phyloP scores from a whole-genome alignment of 1,140 invertebrate genomes.

The Drosophila bocqueti region DNA sequence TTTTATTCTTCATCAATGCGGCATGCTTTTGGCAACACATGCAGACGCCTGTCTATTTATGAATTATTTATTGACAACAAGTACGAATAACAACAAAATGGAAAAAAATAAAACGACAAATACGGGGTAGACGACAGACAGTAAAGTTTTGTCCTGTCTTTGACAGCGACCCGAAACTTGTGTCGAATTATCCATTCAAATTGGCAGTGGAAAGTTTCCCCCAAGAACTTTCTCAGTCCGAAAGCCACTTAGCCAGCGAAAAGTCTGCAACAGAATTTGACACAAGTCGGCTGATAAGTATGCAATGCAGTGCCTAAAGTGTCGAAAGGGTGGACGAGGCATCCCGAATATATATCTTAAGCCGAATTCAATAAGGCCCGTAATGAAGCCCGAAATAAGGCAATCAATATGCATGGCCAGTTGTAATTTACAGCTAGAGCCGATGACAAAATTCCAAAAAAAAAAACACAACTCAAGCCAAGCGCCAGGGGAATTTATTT shows the following conservation, averaged over 20 bases:
- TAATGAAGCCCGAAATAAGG: slow-evolving; percentile 15
- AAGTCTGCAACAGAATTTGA: slow-evolving; percentile 12
- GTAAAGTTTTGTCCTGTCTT: slow-evolving; percentile 49
- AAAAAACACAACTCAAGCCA: slow-evolving; percentile 4
- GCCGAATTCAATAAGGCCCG: slow-evolving; percentile 18
- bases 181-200: slow-evolving; percentile 38
- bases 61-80: slow-evolving; percentile 74
- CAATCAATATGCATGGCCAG: slow-evolving; percentile 10
- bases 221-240: slow-evolving; percentile 21
- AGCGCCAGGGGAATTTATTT: neutral
- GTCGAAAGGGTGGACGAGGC: slow-evolving; percentile 5
- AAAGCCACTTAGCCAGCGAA: slow-evolving; percentile 40
- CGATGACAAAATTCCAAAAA: neutral
- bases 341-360: neutral
- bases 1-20: slow-evolving; percentile 64
- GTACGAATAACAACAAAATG: slow-evolving; percentile 23
- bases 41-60: slow-evolving; percentile 53
- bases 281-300: slow-evolving; percentile 31
- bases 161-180: slow-evolving; percentile 62
- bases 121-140: slow-evolving; percentile 36
- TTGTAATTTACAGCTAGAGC: neutral
- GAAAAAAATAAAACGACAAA: neutral
- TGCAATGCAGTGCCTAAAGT: slow-evolving; percentile 23
- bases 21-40: slow-evolving; percentile 37
- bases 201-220: slow-evolving; percentile 27